Conservation (phyloP, 1,140 invertebrate species). For the Drosophila quadrilineata region DNA sequence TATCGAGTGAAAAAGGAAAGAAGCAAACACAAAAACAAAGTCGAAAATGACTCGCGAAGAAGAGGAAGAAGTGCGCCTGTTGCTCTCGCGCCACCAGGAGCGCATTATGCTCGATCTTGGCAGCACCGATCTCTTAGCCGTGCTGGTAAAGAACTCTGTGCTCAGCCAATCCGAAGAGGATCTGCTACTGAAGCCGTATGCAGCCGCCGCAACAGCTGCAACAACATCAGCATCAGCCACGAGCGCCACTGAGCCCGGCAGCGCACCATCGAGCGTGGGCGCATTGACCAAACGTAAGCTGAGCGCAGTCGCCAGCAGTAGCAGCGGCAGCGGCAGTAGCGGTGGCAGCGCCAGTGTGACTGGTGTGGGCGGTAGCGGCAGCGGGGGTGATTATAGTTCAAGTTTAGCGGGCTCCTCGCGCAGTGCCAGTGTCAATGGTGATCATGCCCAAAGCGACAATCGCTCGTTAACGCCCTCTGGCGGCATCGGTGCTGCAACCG, state of each 20-base stretch:
- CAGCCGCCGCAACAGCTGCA: slow-evolving; percentile 12
- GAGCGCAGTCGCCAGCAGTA: slow-evolving; percentile 66
- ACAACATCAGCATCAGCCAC: slow-evolving; percentile 8
- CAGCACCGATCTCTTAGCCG: slow-evolving; percentile 70
- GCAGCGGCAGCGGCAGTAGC: slow-evolving; percentile 58
- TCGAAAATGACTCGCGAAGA: slow-evolving; percentile 75
- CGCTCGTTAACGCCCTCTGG: slow-evolving; percentile 71
- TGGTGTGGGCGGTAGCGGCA: slow-evolving; percentile 31
- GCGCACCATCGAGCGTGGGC: slow-evolving; percentile 58
- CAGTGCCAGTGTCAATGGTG: slow-evolving; percentile 72
- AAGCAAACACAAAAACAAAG: slow-evolving; percentile 30
- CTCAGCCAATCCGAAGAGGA: slow-evolving; percentile 75
- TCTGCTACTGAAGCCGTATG: slow-evolving; percentile 64
- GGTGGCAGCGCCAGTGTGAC: slow-evolving; percentile 54
- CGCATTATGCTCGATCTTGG: slow-evolving; percentile 76
- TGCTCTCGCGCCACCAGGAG: slow-evolving; percentile 74
- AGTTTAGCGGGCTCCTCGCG: slow-evolving; percentile 61
- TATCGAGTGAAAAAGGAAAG: too few relatives aligned
- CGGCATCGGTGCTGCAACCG: slow-evolving; percentile 15
- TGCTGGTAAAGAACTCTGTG: slow-evolving; percentile 79
- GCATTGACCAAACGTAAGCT: slow-evolving; percentile 64
- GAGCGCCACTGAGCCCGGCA: slow-evolving; percentile 44
- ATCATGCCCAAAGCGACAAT: slow-evolving; percentile 67
- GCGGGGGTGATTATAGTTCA: slow-evolving; percentile 52
- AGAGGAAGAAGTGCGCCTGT: slow-evolving; percentile 78